These are phyloP conservation scores for Loxodonta africana DNA, from an alignment of 2,113 vertebrate species.

Conservation along the genomic window DNA sequence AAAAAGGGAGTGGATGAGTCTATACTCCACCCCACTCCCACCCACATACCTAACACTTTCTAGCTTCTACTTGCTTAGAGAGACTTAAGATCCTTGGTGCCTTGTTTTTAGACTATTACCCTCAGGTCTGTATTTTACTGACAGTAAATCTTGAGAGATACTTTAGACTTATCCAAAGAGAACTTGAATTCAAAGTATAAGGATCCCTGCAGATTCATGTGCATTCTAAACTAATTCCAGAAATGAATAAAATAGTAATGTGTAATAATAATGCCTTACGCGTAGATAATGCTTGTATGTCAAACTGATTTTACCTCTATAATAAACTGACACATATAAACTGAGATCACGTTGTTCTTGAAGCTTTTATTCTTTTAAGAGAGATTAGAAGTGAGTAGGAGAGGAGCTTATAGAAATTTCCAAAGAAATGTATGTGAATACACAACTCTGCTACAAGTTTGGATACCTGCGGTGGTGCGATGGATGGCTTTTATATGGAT, in stretches of 20 bases:
- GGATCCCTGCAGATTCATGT: conserved; percentile 4
- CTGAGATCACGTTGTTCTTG: background rate
- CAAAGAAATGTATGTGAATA: background rate
- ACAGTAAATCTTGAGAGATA: background rate
- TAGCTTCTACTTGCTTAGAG: conserved; percentile 18
- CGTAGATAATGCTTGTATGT: background rate
- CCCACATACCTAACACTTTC: background rate
- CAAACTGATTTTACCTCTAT: background rate
- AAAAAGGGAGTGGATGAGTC: background rate
- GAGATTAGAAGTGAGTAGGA: background rate
- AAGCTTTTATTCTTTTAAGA: conserved; percentile 11
- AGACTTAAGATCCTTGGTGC: background rate
- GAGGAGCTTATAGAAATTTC: background rate
- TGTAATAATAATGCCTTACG: background rate
- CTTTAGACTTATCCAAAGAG: background rate
- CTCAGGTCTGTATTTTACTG: background rate
- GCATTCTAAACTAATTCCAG: background rate
- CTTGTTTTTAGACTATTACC: conserved; percentile 38
- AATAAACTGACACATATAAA: conserved; percentile 3
- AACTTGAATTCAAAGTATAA: conserved; percentile 33
- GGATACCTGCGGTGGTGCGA: background rate
- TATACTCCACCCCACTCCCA: background rate
- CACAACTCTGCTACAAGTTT: background rate
- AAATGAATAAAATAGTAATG: conserved; percentile 18
- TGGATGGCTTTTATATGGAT: too few species aligned